These are phyloP conservation scores for Atta cephalotes DNA, from an alignment of 1,140 invertebrate genomes.

Conservation along the genomic window DNA sequence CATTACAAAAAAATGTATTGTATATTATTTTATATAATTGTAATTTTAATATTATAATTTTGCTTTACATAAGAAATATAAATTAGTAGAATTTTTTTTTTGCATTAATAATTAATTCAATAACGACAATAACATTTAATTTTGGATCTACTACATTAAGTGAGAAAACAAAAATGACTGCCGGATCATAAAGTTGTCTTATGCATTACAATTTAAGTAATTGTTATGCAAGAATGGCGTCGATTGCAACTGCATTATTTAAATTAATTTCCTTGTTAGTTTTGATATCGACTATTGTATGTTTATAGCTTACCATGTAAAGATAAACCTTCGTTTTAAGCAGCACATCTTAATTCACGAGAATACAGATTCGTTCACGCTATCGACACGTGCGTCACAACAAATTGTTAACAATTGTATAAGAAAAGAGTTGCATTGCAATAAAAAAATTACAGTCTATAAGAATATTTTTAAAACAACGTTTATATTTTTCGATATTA, in stretches of 20 bases:
- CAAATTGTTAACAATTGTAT: not conserved
- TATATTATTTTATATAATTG: too few species aligned
- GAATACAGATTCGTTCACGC: conserved; percentile 59
- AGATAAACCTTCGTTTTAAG: conserved; percentile 67
- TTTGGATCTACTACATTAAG: not conserved
- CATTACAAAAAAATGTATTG: too few species aligned
- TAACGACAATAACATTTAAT: too few species aligned
- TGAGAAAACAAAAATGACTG: not conserved
- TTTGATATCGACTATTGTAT: conserved; percentile 79
- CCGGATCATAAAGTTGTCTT: conserved; percentile 19
- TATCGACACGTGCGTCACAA: conserved; percentile 4
- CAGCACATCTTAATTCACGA: conserved; percentile 28
- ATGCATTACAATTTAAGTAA: conserved; percentile 37
- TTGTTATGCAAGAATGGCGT: conserved; percentile 70
- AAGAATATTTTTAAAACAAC: conserved; percentile 8
- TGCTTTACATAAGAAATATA: too few species aligned
- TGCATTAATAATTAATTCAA: too few species aligned
- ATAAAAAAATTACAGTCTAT: not conserved
- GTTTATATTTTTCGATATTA: not conserved
- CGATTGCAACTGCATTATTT: conserved; percentile 69
- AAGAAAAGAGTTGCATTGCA: not conserved
- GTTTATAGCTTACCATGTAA: conserved; percentile 76
- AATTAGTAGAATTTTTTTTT: too few species aligned
- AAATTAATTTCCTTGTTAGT: conserved; percentile 78
- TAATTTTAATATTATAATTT: too few species aligned